Evolutionary conservation across 1,140 invertebrate genomes (phyloP).

Genomic region (Pseudomyrmex cubaensis): DNA sequence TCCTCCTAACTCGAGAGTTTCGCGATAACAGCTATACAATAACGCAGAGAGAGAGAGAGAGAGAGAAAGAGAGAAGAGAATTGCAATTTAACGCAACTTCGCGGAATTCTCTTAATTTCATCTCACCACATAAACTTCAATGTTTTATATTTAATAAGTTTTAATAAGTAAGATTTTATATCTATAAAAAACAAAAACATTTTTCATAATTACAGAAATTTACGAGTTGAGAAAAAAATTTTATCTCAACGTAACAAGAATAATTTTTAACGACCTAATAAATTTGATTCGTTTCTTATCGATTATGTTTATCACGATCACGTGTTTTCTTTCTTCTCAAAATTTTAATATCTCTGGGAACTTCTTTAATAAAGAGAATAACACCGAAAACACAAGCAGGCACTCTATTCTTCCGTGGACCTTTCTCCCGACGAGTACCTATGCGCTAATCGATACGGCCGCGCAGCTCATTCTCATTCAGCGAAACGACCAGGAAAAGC

Average conservation of each 20-base stretch:
- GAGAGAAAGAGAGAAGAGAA: not conserved
- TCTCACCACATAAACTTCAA: not conserved
- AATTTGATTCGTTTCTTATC: not conserved
- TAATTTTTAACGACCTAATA: not conserved
- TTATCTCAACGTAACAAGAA: no score
- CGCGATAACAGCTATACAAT: not conserved
- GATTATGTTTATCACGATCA: no score
- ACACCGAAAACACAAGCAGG: not conserved
- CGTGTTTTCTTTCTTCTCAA: not conserved
- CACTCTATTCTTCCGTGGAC: not conserved
- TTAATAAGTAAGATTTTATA: no score
- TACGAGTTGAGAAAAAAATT: no score
- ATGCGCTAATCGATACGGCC: slow-evolving; percentile 47
- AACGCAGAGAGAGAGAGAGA: not conserved
- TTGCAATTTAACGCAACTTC: not conserved
- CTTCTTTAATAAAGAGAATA: not conserved
- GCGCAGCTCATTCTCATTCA: slow-evolving; percentile 53
- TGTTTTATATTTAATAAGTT: not conserved
- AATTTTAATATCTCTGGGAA: no score
- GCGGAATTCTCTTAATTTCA: slow-evolving; percentile 10
- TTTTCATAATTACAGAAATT: no score
- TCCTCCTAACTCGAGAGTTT: not conserved
- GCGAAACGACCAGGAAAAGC: slow-evolving; percentile 46
- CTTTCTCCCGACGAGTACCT: not conserved
- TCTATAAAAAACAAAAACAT: no score